These are phyloP conservation scores for Rhinophrynus dorsalis DNA, from an alignment of 2,797 vertebrate species.

Conservation along the genomic window DNA sequence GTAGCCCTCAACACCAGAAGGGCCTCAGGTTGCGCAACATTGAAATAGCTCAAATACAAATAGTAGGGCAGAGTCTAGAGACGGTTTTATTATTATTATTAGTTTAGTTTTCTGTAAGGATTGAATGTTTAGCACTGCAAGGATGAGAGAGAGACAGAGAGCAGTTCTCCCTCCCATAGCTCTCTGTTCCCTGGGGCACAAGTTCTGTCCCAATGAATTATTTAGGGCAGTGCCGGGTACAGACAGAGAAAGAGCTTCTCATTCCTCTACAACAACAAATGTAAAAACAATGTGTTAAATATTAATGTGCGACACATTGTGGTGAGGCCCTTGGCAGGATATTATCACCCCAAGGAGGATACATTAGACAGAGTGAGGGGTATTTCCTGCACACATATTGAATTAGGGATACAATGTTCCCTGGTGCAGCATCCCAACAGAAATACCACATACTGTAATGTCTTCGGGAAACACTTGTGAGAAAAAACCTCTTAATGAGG, in stretches of 20 bases:
- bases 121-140: too few relatives aligned
- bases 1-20: too few relatives aligned
- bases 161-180: neutral
- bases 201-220: conserved; percentile 22
- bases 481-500: too few relatives aligned
- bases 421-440: neutral
- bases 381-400: neutral
- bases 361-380: conserved; percentile 10
- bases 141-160: neutral
- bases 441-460: too few relatives aligned
- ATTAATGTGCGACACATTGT: conserved; percentile 39
- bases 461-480: too few relatives aligned
- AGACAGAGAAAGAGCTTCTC: conserved; percentile 22
- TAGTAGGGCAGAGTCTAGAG: too few relatives aligned
- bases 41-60: too few relatives aligned
- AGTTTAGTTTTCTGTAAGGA: too few relatives aligned
- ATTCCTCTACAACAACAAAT: conserved; percentile 28
- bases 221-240: conserved; percentile 9
- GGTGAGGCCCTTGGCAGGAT: conserved; percentile 32
- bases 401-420: neutral
- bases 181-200: neutral
- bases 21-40: too few relatives aligned
- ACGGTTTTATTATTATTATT: too few relatives aligned
- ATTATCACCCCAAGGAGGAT: conserved; percentile 5
- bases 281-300: conserved; percentile 42